Base-by-base conservation (phyloP, 2,888 invertebrate genomes). In the Apamea sordens region DNA sequence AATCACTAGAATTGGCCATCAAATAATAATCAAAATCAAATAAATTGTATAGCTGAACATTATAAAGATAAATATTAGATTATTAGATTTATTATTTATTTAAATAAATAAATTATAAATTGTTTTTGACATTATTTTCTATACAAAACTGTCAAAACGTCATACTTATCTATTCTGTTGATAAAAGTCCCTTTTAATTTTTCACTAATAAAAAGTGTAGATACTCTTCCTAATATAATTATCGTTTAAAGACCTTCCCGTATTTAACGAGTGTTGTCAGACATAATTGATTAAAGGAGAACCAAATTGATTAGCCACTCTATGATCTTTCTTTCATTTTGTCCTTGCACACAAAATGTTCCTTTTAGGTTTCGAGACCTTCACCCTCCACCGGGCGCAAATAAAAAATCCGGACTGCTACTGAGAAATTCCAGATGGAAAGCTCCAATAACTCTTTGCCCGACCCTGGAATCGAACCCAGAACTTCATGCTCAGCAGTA, bases 151-250 rank as follows among this genome's bases (percentile, higher is more conserved):
- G 41, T 15, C n/a, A 67, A 18, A n/a, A 4, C n/a, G 41, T 18
- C n/a, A 41, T 41, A 36, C 36, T 36, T 2, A 5, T 18, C 7
- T 18, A n/a, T 41, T 41, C n/a, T 10, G 41, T 2, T 18, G 2
- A 5, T 18, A 18, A 5, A 44, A 6, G 5, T 44, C 2, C 2
- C 8, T 13, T 74, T 36, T 18, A 21, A 36, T 50, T 56, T 47
- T 79, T 59, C 32, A 68, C 2, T 61, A 80, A 15, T 70, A 36
- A 59, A 1, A 15, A 63, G 18, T 18, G 2, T 71, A n/a, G 11
- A 10, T 56, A 53, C n/a, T 64, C 47, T 24, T 18, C 44, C 1
- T 36, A 47, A 79, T 72, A 64, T 47, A n/a, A 32, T 79, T 79
- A 79, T 47, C 24, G 63, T 79, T 28, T 36, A 28, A 44, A 53